Base-by-base conservation (phyloP, 2,888 invertebrate genomes). In the Globia sparganii region DNA sequence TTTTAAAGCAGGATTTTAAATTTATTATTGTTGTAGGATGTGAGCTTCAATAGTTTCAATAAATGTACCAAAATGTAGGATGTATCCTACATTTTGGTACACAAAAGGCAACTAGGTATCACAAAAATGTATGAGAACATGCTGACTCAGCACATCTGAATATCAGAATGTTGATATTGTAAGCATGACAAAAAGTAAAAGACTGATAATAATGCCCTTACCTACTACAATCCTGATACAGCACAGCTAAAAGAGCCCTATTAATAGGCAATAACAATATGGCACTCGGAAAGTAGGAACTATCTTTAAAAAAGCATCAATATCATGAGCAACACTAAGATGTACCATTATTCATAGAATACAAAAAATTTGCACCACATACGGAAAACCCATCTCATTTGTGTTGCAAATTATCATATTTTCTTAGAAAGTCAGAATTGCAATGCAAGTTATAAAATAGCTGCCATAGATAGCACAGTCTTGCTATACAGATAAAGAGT, bases 321-420 rank as follows among this genome's bases (percentile, higher is more conserved):
- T 56, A 11, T 18, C 34, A 25, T 34, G 37, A 69, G 13, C 28
- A 64, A 56, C n/a, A 72, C 31, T 21, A 76, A 69, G 72, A 85
- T 70, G 46, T 70, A 77, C 31, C 4, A 37, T 28, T 67, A 81
- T 75, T 85, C 69, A 81, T 66, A 53, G 34, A 34, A 59, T 61
- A 83, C 18, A 86, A 83, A 86, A 83, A 86, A 83, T 21, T 2
- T 56, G 53, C 56, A 68, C 40, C 68, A 62, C 40, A 43, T 70
- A 75, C 70, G 79, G 31, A 75, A 83, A 84, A 56, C 49, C 66
- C 58, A 83, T 72, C 86, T 86, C 84, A 84, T 84, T 86, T 83
- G 86, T 84, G 62, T 78, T 83, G 74, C 80, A 84, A 84, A 84
- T 83, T 66, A 83, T 75, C 72, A 83, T 86, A 64, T 84, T 86